Evolutionary conservation across 1,140 invertebrate species (phyloP).

Genomic region (Micrasema minimum): DNA sequence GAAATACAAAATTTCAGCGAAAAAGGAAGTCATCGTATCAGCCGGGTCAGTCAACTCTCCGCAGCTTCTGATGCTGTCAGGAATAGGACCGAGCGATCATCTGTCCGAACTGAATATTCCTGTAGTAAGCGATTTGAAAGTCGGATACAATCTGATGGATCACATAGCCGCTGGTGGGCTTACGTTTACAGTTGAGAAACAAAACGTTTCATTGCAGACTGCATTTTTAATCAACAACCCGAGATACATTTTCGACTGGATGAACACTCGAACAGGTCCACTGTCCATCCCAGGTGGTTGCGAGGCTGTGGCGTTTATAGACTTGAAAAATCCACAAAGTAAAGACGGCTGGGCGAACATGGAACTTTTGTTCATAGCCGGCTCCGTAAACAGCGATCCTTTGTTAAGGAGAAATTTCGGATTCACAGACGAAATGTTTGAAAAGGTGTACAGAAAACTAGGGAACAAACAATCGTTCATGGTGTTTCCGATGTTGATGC

Average conservation of each 20-base stretch:
- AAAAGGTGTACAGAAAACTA: slow-evolving; percentile 65
- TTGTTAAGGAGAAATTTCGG: slow-evolving; percentile 68
- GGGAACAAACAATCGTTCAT: slow-evolving; percentile 70
- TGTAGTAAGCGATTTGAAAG: slow-evolving; percentile 76
- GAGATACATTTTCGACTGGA: slow-evolving; percentile 63
- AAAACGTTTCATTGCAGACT: slow-evolving; percentile 56
- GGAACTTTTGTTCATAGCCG: slow-evolving; percentile 75
- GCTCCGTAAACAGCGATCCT: slow-evolving; percentile 67
- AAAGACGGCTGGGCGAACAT: slow-evolving; percentile 77
- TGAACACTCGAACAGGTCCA: slow-evolving; percentile 67
- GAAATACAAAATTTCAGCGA: slow-evolving; percentile 70
- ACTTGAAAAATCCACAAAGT: slow-evolving; percentile 74
- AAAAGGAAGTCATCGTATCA: slow-evolving; percentile 81
- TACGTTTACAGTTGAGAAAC: slow-evolving; percentile 71
- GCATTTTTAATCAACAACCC: slow-evolving; percentile 13
- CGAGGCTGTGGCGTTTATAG: slow-evolving; percentile 81
- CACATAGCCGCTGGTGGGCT: slow-evolving; percentile 78
- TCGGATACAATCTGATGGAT: slow-evolving; percentile 84
- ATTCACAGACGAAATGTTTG: slow-evolving; percentile 68
- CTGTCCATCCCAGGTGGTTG: slow-evolving; percentile 82
- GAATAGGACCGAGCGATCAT: slow-evolving; percentile 79
- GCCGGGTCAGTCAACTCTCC: slow-evolving; percentile 81
- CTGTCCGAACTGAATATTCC: slow-evolving; percentile 71
- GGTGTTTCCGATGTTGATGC: slow-evolving; percentile 76
- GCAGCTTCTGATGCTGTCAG: slow-evolving; percentile 84